These are phyloP conservation scores for Cerastis leucographa DNA, from an alignment of 2,888 invertebrate species.

Conservation along the genomic window DNA sequence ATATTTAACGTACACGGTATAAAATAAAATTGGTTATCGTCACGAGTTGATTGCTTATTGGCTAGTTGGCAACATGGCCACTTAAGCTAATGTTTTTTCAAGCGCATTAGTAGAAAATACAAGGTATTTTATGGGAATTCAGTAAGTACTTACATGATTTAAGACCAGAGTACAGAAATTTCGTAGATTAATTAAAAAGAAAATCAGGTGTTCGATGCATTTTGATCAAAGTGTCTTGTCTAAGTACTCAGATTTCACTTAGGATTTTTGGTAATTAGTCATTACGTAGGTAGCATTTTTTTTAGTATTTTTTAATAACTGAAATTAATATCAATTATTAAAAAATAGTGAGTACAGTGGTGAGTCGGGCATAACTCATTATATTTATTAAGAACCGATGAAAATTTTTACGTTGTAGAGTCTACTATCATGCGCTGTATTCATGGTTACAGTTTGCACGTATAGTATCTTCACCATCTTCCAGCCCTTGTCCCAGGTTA, in stretches of 20 bases:
- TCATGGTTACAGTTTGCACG: neutral
- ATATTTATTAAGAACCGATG: neutral
- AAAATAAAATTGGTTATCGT: slow-evolving; percentile 16
- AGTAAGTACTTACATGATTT: too few species aligned
- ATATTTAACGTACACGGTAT: slow-evolving; percentile 16
- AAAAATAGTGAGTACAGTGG: neutral
- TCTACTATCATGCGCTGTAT: neutral
- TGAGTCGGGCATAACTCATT: neutral
- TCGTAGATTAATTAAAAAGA: neutral
- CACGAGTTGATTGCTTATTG: neutral
- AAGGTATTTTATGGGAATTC: neutral
- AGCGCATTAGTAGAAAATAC: slow-evolving; percentile 4
- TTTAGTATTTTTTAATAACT: too few species aligned
- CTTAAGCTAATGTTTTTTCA: slow-evolving; percentile 10
- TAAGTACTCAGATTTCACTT: neutral
- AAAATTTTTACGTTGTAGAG: neutral
- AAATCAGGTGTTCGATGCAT: neutral
- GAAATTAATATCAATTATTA: neutral
- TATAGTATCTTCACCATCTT: neutral
- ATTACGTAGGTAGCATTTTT: too few species aligned
- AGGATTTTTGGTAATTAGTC: too few species aligned
- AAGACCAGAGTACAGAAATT: neutral
- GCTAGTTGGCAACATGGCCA: slow-evolving; percentile 11
- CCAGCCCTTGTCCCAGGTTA: too few species aligned
- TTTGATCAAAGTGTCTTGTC: neutral